These are phyloP conservation scores for Bembecia ichneumoniformis DNA, from an alignment of 2,888 invertebrate genomes.

Conservation along the genomic window DNA sequence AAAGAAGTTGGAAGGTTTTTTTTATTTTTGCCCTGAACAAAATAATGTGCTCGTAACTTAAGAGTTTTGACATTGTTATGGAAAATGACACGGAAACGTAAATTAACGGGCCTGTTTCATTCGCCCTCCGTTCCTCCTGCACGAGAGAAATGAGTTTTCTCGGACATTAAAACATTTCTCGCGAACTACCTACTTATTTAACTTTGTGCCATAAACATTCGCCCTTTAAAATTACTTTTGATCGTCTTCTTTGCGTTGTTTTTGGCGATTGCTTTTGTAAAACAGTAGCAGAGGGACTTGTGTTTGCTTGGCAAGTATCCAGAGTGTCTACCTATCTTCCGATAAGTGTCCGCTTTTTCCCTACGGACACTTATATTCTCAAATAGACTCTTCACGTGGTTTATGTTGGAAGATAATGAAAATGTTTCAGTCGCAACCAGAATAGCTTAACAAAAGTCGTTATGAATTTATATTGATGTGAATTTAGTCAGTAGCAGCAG, in stretches of 20 bases:
- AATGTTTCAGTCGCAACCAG: no score
- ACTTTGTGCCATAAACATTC: slow-evolving; percentile 43
- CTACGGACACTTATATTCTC: background rate
- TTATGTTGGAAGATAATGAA: background rate
- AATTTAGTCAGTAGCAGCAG: no score
- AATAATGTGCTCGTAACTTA: slow-evolving; percentile 35
- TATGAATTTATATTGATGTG: no score
- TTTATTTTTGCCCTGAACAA: slow-evolving; percentile 22
- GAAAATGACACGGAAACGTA: slow-evolving; percentile 44
- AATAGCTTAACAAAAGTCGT: no score
- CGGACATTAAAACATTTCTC: slow-evolving; percentile 40
- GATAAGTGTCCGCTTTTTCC: background rate
- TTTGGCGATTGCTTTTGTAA: background rate
- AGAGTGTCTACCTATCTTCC: background rate
- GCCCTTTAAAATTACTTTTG: slow-evolving; percentile 11
- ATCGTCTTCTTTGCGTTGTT: background rate
- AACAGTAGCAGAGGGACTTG: background rate
- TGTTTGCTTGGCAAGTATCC: background rate
- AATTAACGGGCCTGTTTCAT: slow-evolving; percentile 41
- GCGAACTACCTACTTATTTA: slow-evolving; percentile 18
- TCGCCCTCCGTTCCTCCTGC: slow-evolving; percentile 13
- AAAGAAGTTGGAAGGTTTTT: background rate
- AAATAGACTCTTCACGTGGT: background rate
- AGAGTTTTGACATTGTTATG: slow-evolving; percentile 44
- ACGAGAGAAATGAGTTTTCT: slow-evolving; percentile 40